A percentile compares a stretch with the other conserved stretches of the same genome.
Evolutionary conservation across 2,888 invertebrate genomes (phyloP).

Genomic region (Sinhomidia bicolor): DNA sequence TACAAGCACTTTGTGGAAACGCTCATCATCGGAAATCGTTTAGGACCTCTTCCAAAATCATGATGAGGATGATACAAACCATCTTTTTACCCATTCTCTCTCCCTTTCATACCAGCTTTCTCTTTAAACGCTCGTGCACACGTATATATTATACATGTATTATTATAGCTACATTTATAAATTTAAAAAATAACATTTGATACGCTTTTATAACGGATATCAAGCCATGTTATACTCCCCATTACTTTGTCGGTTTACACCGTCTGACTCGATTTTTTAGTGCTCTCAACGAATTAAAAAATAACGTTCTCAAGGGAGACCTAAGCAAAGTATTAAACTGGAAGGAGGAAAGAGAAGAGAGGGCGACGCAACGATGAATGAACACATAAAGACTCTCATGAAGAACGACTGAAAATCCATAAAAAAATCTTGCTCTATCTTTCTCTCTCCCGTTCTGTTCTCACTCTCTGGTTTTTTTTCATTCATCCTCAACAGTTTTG

Average conservation of each 20-base stretch:
- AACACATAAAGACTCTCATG: conserved; percentile 24
- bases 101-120: conserved; percentile 61
- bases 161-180: conserved; percentile 6
- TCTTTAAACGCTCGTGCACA: conserved; percentile 24
- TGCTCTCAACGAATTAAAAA: conserved; percentile 51
- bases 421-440: conserved; percentile 2
- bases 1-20: conserved; percentile 80
- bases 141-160: not conserved
- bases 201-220: conserved; percentile 46
- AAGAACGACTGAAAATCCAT: conserved; percentile 38
- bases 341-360: conserved; percentile 51
- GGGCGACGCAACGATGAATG: conserved; percentile 35
- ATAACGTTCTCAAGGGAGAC: conserved; percentile 56
- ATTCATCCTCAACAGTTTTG: conserved; percentile 65
- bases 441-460: not conserved
- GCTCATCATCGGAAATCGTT: conserved; percentile 80
- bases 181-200: not conserved
- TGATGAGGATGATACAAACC: conserved; percentile 73
- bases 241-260: conserved; percentile 51
- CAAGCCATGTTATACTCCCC: conserved; percentile 47
- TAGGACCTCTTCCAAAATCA: conserved; percentile 79
- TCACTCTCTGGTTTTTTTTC: conserved; percentile 37
- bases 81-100: conserved; percentile 64
- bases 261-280: conserved; percentile 14
- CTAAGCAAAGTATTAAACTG: conserved; percentile 64